These are phyloP conservation scores for Trochalopteron elliotii DNA, from an alignment of 2,113 vertebrate species.

Conservation along the genomic window DNA sequence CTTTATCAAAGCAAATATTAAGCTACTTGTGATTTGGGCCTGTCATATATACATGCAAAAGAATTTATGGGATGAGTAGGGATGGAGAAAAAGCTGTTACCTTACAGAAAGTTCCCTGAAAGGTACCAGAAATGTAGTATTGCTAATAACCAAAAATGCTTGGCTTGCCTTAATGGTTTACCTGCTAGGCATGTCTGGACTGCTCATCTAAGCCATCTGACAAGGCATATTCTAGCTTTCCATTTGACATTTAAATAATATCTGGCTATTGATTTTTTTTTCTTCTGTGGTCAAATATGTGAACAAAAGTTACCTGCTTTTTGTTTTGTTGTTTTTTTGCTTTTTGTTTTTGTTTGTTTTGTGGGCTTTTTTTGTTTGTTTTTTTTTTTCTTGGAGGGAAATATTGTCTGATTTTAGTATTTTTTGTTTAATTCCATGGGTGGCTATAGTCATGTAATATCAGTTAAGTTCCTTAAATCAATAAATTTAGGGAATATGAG, in stretches of 20 bases:
- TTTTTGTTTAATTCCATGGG: not conserved
- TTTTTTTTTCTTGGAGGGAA: fast-evolving
- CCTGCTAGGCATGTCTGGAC: not conserved
- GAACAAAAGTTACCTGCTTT: not conserved
- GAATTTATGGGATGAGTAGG: not conserved
- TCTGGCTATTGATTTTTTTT: not conserved
- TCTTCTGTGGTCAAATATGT: not conserved
- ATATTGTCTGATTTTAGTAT: not conserved
- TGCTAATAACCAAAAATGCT: not conserved
- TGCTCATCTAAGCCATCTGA: not conserved
- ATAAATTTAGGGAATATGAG: not conserved
- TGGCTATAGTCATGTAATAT: not conserved
- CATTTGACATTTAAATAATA: not conserved
- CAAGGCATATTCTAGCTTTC: not conserved
- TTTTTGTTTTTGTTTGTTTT: not conserved
- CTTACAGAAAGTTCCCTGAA: not conserved
- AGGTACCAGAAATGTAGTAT: not conserved
- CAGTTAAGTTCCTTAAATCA: not conserved
- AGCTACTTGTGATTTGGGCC: not conserved
- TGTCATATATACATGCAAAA: not conserved
- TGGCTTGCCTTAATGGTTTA: not conserved
- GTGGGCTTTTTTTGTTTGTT: not conserved
- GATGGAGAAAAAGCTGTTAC: not conserved
- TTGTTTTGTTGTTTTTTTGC: not conserved
- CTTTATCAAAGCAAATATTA: constrained; percentile 11